phyloP scores from a whole-genome alignment of 2,113 vertebrate genomes.

The Conger conger region DNA sequence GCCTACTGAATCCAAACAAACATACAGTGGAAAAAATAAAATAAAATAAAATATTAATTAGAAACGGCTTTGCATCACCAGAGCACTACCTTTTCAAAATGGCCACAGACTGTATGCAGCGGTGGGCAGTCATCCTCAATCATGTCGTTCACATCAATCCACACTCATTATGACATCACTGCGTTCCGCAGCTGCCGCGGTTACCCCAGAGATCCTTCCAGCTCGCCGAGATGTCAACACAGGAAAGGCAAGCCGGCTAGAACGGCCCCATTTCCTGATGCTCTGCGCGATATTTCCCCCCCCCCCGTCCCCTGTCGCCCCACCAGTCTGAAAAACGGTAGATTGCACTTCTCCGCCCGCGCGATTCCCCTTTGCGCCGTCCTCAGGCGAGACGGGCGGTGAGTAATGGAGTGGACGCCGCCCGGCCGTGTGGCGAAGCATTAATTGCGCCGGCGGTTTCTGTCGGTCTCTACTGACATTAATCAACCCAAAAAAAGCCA shows the following conservation, averaged over 20 bases:
- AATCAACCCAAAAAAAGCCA: background rate
- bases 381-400: conserved; percentile 4
- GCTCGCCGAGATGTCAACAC: background rate
- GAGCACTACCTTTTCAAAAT: background rate
- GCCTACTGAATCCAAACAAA: background rate
- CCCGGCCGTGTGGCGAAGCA: background rate
- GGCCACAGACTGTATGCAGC: background rate
- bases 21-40: background rate
- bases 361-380: background rate
- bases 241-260: background rate
- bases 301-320: background rate
- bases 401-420: conserved; percentile 3
- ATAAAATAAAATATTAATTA: background rate
- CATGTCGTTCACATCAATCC: background rate
- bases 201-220: background rate
- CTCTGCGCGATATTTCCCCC: background rate
- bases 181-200: background rate
- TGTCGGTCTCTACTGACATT: background rate
- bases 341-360: background rate
- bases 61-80: background rate
- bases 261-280: background rate
- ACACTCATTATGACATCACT: background rate
- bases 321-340: conserved; percentile 26
- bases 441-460: background rate
- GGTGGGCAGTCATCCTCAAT: background rate